These are phyloP conservation scores for Trissolcus brochymenae DNA, from an alignment of 2,888 invertebrate species.

Conservation along the genomic window DNA sequence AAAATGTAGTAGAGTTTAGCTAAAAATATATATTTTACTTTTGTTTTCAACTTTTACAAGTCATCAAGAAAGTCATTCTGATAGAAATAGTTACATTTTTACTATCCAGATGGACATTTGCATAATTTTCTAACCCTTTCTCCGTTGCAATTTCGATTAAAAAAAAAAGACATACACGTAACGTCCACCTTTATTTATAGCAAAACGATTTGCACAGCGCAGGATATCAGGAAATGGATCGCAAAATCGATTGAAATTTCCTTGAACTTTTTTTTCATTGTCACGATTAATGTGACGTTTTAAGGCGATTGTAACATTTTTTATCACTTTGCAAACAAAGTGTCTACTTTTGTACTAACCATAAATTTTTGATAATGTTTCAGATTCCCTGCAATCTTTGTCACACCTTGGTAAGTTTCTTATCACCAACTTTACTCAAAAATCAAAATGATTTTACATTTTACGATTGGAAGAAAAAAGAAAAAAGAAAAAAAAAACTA, in stretches of 20 bases:
- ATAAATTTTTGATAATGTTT: conserved; percentile 66
- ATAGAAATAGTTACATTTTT: too few relatives aligned
- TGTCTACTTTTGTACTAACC: not conserved
- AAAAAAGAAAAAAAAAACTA: not conserved
- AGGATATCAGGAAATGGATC: conserved; percentile 32
- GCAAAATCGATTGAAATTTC: conserved; percentile 53
- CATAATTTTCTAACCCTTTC: too few relatives aligned
- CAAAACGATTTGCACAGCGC: conserved; percentile 10
- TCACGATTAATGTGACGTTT: conserved; percentile 13
- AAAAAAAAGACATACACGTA: too few relatives aligned
- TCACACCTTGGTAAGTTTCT: conserved; percentile 73
- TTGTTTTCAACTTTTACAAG: too few relatives aligned
- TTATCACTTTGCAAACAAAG: not conserved
- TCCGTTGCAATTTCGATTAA: too few relatives aligned
- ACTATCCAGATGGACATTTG: too few relatives aligned
- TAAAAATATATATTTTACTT: too few relatives aligned
- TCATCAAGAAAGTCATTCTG: too few relatives aligned
- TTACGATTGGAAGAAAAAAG: not conserved
- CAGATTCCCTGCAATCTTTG: conserved; percentile 74
- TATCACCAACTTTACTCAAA: not conserved
- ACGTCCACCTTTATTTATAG: conserved; percentile 25
- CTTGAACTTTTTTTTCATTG: conserved; percentile 56
- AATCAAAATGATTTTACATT: not conserved
- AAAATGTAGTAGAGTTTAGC: too few relatives aligned
- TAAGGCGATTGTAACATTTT: not conserved